These are phyloP conservation scores for Epistrophe eligans DNA, from an alignment of 2,888 invertebrate species.

Conservation along the genomic window DNA sequence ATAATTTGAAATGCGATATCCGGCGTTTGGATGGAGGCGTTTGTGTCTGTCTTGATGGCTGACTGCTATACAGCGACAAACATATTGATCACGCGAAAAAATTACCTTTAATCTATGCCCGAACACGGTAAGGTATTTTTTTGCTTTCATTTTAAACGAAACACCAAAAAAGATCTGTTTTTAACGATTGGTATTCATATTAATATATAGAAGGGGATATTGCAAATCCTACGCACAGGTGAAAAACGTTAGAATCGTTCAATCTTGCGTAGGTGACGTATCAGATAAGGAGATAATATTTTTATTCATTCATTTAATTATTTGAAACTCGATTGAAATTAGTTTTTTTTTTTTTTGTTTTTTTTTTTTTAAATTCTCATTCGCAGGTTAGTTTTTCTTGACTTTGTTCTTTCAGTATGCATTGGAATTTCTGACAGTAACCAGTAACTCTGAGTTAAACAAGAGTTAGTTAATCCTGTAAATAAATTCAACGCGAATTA, in stretches of 20 bases:
- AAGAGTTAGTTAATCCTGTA: too few relatives aligned
- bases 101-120: slow-evolving; percentile 48
- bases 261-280: slow-evolving; percentile 44
- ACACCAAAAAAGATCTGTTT: slow-evolving; percentile 35
- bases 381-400: too few relatives aligned
- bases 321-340: slow-evolving; percentile 27
- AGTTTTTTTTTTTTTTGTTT: not conserved
- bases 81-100: slow-evolving; percentile 62
- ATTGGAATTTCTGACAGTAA: too few relatives aligned
- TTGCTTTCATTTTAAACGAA: slow-evolving; percentile 19
- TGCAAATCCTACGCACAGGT: slow-evolving; percentile 66
- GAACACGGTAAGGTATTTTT: slow-evolving; percentile 42
- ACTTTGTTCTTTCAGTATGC: too few relatives aligned
- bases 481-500: too few relatives aligned
- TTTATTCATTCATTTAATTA: slow-evolving; percentile 54
- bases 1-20: slow-evolving; percentile 72
- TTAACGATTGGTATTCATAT: not conserved
- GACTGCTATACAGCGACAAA: slow-evolving; percentile 23
- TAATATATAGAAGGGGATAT: slow-evolving; percentile 8
- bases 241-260: slow-evolving; percentile 54
- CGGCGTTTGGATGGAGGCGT: slow-evolving; percentile 72
- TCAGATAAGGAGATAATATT: slow-evolving; percentile 15
- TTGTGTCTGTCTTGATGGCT: slow-evolving; percentile 27
- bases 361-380: too few relatives aligned
- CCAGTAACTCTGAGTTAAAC: too few relatives aligned